Evolutionary conservation across 2,797 vertebrate genomes (phyloP), one percentile per base, ranked within the genome.

Genomic region (Centropyge bicolor): DNA sequence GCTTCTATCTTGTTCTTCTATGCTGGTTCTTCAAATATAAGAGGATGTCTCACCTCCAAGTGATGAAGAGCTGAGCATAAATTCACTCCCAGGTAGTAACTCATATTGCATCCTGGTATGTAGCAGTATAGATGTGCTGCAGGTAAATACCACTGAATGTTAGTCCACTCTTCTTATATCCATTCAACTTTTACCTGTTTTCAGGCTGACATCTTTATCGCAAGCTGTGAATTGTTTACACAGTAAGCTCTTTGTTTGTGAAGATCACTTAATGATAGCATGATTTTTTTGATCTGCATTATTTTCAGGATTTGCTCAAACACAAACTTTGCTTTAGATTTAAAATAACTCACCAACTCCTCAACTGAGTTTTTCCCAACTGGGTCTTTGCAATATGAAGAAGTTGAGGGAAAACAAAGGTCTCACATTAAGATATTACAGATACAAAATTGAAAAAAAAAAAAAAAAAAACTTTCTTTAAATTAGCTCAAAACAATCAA

Each of bases 1-100:
- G 16, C 48, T 17, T 52, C 35, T 13, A 11, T 22, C 4, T 31
- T 31, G 27, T 31, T 31, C 27, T 31, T 31, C 27, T 31, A 31
- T 31, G 27, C 27, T 31, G 27, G 27, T 31, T 31, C 27, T 31
- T 31, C 27, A 31, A 31, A 24, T 19, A 9, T 12, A 35, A 45
- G 27, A 22, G 3, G 12, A n/a, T 8, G 8, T 57, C 19, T 57
- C 19, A 67, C n/a, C 31, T 52, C 14, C 9, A 41, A 19, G 16
- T 49, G 41, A 72, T 9, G 54, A 78, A 38, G 12, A 60, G 20
- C n/a, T 36, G 5, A 78, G 40, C n/a, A 27, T 55, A 5, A 19
- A 71, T 71, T 52, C 46, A 46, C 8, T 46, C 19, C 12, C 17
- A 51, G 7, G 7, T 19, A 11, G 59, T 45, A 36, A 36, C 5